phyloP scores from a whole-genome alignment of 2,113 vertebrate genomes.

The Nothocercus julius region DNA sequence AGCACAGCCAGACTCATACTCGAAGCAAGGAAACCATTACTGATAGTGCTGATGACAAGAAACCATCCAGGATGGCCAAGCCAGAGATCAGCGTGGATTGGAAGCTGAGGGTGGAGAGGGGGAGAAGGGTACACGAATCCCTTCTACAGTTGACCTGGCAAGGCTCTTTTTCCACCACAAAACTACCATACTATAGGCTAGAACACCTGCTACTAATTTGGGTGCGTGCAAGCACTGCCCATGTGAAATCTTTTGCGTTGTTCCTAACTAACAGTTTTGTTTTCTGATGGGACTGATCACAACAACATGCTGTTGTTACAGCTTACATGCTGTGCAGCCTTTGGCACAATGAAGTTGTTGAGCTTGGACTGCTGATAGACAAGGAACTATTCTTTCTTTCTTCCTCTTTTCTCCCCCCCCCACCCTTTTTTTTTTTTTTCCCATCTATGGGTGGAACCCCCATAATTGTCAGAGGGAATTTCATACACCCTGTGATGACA shows the following conservation, averaged over 20 bases:
- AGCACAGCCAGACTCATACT: slow-evolving; percentile 13
- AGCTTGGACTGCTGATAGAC: slow-evolving; percentile 16
- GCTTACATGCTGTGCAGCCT: slow-evolving; percentile 3
- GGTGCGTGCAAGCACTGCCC: slow-evolving; percentile 24
- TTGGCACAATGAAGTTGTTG: not conserved
- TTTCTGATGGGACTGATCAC: slow-evolving; percentile 47
- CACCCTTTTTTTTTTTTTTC: not conserved
- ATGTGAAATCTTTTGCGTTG: not conserved
- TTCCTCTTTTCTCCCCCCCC: not conserved
- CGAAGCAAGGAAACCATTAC: slow-evolving; percentile 19
- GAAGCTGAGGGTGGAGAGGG: not conserved
- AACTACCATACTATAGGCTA: not conserved
- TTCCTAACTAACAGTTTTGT: not conserved
- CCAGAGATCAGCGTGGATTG: not conserved
- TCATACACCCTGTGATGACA: slow-evolving; percentile 33
- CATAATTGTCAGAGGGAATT: slow-evolving; percentile 37
- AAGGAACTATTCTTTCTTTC: not conserved
- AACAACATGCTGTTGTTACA: not conserved
- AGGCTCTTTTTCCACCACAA: not conserved
- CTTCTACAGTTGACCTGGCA: slow-evolving; percentile 7
- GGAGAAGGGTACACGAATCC: not conserved
- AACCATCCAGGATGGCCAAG: not conserved
- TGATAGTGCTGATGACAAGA: slow-evolving; percentile 51
- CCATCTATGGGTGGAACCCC: slow-evolving; percentile 50
- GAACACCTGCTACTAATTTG: slow-evolving; percentile 15